Conservation (phyloP, 2,113 vertebrate species). For the Illadopsis cleaveri region DNA sequence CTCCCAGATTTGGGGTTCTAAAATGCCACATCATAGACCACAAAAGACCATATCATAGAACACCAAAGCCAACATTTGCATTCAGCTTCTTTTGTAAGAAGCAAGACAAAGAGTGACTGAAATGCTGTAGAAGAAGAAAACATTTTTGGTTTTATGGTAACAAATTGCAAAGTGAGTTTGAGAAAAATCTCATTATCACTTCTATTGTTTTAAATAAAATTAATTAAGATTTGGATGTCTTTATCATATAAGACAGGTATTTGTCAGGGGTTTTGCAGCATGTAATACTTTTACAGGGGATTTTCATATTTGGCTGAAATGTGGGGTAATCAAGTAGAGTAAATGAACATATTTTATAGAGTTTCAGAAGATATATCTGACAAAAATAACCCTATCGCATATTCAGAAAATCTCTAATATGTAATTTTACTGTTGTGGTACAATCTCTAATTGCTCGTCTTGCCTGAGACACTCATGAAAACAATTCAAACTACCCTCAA, state of each 20-base stretch:
- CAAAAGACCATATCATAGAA: not conserved
- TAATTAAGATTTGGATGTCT: conserved; percentile 12
- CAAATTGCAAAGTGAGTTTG: conserved; percentile 3
- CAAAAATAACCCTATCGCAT: not conserved
- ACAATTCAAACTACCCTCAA: not conserved
- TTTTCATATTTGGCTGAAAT: not conserved
- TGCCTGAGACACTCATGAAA: not conserved
- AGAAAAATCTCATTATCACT: conserved; percentile 29
- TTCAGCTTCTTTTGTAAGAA: not conserved
- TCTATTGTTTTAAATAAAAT: conserved; percentile 40
- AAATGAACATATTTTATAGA: not conserved
- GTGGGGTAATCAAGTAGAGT: not conserved
- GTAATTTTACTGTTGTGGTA: not conserved
- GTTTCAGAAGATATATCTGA: not conserved
- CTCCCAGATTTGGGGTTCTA: not conserved
- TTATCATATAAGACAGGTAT: not conserved
- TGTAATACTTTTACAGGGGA: not conserved
- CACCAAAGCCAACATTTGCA: not conserved
- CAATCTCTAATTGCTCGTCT: not conserved
- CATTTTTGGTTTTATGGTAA: not conserved
- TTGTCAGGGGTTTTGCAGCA: not conserved
- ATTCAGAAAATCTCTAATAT: not conserved
- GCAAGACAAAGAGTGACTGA: not conserved
- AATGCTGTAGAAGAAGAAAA: not conserved
- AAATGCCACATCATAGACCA: not conserved